A percentile compares a stretch with the other conserved stretches of the same genome.
Conservation (phyloP, 2,797 vertebrate species). For the Sylvilagus floridanus region DNA sequence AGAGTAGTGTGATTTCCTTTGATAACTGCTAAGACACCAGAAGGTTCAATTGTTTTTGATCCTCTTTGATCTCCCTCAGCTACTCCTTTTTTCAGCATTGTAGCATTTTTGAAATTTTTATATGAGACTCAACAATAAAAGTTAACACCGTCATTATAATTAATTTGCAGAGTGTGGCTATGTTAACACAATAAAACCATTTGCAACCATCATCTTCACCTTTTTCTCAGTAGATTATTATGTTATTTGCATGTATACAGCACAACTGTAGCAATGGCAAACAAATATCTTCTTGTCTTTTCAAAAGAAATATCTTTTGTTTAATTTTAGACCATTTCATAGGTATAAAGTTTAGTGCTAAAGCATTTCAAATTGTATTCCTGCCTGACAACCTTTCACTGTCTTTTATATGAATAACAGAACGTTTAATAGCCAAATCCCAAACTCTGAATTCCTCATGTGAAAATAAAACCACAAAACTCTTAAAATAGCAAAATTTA, state of each 20-base stretch:
- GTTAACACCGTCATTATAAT: slow-evolving; percentile 62
- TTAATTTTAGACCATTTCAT: slow-evolving; percentile 13
- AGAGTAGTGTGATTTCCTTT: slow-evolving; percentile 79
- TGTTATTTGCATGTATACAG: not conserved
- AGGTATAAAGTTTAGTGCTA: not conserved
- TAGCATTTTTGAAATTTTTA: slow-evolving; percentile 76
- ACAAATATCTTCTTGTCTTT: not conserved
- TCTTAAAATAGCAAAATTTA: not conserved
- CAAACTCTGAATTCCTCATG: slow-evolving; percentile 47
- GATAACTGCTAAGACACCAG: slow-evolving; percentile 76
- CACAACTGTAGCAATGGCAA: not conserved
- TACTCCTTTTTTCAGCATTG: slow-evolving; percentile 58
- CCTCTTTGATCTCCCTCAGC: slow-evolving; percentile 76
- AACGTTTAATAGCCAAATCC: slow-evolving; percentile 26
- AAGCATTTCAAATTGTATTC: not conserved
- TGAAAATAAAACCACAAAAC: slow-evolving; percentile 56
- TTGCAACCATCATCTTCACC: slow-evolving; percentile 7
- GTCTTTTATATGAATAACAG: not conserved
- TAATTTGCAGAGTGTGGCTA: slow-evolving; percentile 61
- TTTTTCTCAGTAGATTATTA: not conserved
- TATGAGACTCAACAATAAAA: slow-evolving; percentile 61
- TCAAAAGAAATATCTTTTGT: slow-evolving; percentile 22
- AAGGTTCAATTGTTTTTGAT: slow-evolving; percentile 76
- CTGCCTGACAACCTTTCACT: not conserved
- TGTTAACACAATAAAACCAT: slow-evolving; percentile 41